Base-by-base conservation (phyloP, 2,113 vertebrate species). In the Strix aluco region DNA sequence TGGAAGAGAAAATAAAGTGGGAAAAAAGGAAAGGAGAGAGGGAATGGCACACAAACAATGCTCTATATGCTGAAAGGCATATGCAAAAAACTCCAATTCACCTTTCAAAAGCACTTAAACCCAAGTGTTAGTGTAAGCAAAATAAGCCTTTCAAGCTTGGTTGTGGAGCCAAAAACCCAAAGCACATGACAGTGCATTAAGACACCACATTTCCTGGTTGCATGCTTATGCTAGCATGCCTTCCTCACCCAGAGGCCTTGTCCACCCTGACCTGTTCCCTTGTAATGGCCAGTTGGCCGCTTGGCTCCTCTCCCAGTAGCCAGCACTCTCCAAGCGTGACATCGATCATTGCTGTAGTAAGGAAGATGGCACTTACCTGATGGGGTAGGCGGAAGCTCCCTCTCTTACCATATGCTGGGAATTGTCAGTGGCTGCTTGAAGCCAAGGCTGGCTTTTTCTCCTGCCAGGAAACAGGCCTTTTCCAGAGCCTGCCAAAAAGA, bases 371-470 rank as follows among this genome's bases (percentile, higher is more conserved):
- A 98, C 98, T 98, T 98, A 99, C 99, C 99, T 99, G 99, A 99
- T 99, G 98, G 98, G 98, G 97, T 97, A 98, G 98, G 98, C 98
- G 98, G 98, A 98, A 98, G 98, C 98, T 97, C 98, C 98, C 98
- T 99, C 98, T 99, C 98, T 98, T 98, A 98, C 99, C 99, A 99
- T 99, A 99, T 99, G 99, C 98, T 98, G 97, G 97, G 96, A 98
- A 99, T 98, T 99, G 99, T 99, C 99, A 99, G 98, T 96, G 98
- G 97, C 98, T 98, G 98, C 97, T 98, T 98, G 97, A 97, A 97
- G 99, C 99, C 99, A 99, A 99, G 98, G 97, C 94, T 97, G 98
- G 98, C 70, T 97, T 96, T 96, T 97, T 88, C 94, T 91, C 82
- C 86, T 98, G 98, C 98, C 98, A 98, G 96, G 90, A 98, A 98